Conservation (phyloP, 2,797 vertebrate genomes). For the Thalassophryne amazonica region DNA sequence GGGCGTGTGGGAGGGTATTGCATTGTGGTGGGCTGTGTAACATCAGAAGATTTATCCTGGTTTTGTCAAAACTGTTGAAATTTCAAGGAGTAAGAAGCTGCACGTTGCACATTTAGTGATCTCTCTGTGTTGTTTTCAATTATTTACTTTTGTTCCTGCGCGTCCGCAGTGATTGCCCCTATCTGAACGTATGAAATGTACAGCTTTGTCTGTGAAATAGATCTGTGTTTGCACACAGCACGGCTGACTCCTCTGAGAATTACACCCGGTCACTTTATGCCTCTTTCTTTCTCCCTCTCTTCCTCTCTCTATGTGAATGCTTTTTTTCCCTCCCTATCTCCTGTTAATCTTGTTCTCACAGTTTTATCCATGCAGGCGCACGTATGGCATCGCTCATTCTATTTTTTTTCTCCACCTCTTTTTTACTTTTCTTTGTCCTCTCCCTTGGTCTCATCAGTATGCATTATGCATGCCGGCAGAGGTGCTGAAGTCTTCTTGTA, state of each 20-base stretch:
- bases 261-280: constrained; percentile 2
- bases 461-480: not conserved
- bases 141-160: constrained; percentile 23
- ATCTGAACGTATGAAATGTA: constrained; percentile 22
- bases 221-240: constrained; percentile 15
- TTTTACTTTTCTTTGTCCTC: constrained; percentile 14
- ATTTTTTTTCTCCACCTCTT: constrained; percentile 1
- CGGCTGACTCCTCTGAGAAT: constrained; percentile 14
- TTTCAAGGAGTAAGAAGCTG: constrained; percentile 24
- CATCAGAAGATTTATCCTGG: too few relatives aligned
- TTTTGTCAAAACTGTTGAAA: too few relatives aligned
- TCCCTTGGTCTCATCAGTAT: constrained; percentile 20
- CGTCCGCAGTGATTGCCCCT: not conserved
- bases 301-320: not conserved
- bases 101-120: constrained; percentile 10
- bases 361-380: not conserved
- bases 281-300: not conserved
- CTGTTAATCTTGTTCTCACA: constrained; percentile 7
- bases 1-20: too few relatives aligned
- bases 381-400: not conserved
- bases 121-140: constrained; percentile 38
- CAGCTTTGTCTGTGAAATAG: constrained; percentile 25
- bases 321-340: not conserved
- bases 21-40: too few relatives aligned
- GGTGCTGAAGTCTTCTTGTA: constrained; percentile 3